A percentile compares a stretch with the other conserved stretches of the same genome.
Evolutionary conservation across 1,140 invertebrate species (phyloP).

Genomic region (Odontomachus brunneus): DNA sequence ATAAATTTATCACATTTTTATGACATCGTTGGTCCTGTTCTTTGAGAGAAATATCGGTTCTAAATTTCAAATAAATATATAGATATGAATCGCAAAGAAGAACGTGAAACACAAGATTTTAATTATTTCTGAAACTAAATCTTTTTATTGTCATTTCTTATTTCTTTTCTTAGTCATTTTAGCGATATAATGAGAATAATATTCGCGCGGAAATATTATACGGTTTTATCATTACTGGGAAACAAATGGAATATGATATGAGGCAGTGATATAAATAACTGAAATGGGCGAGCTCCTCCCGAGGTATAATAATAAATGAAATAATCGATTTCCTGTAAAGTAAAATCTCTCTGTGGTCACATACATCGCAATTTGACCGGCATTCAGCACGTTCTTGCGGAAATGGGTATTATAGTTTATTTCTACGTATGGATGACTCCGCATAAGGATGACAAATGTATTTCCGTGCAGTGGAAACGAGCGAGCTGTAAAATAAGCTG

Average conservation of each 20-base stretch:
- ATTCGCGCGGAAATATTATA: not conserved
- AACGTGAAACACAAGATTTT: not conserved
- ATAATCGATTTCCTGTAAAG: not conserved
- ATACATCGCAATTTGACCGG: conserved; percentile 1
- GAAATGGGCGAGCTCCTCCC: not conserved
- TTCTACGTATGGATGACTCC: not conserved
- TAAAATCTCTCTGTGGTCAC: not conserved
- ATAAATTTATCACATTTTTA: not conserved
- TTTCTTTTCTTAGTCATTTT: not conserved
- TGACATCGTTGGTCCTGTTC: not conserved
- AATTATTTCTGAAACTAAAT: not conserved
- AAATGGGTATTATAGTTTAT: conserved; percentile 23
- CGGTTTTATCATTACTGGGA: not conserved
- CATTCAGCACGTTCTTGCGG: not conserved
- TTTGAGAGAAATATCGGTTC: too few species aligned
- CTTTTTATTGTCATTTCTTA: not conserved
- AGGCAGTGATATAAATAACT: not conserved
- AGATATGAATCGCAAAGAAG: too few species aligned
- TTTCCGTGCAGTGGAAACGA: not conserved
- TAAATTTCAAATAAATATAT: too few species aligned
- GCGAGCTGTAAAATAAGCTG: not conserved
- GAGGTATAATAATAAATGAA: not conserved
- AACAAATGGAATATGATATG: not conserved
- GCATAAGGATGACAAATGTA: conserved; percentile 2
- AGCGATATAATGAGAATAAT: not conserved